phyloP scores from a whole-genome alignment of 2,888 invertebrate species.

The Dichetophora obliterata region DNA sequence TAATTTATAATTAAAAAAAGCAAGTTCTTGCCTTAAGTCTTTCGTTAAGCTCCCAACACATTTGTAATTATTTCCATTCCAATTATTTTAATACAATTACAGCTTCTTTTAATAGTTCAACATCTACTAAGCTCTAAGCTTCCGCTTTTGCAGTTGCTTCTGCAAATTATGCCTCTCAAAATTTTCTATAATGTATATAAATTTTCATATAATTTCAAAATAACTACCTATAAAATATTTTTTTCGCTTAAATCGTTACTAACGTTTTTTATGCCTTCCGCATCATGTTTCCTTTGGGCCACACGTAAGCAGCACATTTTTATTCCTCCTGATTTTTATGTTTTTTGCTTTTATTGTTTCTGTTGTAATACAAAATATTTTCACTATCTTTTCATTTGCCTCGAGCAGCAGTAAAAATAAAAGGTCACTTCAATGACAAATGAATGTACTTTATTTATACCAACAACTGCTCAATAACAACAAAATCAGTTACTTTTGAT shows the following conservation, averaged over 20 bases:
- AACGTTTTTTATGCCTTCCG: background rate
- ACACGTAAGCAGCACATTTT: background rate
- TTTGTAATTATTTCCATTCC: no score
- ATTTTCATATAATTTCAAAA: background rate
- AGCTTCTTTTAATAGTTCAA: no score
- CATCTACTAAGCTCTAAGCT: no score
- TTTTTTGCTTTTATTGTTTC: background rate
- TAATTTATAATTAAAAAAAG: no score
- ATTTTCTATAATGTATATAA: background rate
- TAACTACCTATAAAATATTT: no score
- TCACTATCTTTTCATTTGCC: background rate
- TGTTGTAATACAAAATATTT: background rate
- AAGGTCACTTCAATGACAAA: slow-evolving; percentile 55
- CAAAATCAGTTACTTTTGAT: slow-evolving; percentile 10
- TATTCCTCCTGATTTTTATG: no score
- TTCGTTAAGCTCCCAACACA: background rate
- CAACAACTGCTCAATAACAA: slow-evolving; percentile 15
- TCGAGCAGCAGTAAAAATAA: slow-evolving; percentile 30
- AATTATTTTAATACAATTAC: no score
- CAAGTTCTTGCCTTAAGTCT: background rate
- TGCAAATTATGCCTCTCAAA: no score
- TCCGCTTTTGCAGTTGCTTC: no score
- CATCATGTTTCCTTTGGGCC: background rate
- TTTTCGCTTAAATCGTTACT: background rate
- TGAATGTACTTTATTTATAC: slow-evolving; percentile 41